Conservation (phyloP, 2,888 invertebrate genomes). For the Ormyrus nitidulus region DNA sequence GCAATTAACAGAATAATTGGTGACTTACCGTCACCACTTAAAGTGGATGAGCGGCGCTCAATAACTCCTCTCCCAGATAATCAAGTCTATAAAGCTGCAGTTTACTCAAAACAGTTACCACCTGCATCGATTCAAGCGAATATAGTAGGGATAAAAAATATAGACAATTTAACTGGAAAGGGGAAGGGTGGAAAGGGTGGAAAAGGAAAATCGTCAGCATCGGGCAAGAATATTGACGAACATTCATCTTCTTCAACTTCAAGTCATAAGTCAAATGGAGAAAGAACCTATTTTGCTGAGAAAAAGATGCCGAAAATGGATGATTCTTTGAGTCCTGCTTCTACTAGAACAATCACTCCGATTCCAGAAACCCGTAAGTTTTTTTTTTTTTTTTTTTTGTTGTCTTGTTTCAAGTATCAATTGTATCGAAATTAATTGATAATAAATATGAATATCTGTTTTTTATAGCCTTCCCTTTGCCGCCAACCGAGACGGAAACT, state of each 20-base stretch:
- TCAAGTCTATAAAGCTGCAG: conserved; percentile 59
- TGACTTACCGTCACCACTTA: conserved; percentile 74
- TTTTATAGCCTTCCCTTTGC: background rate
- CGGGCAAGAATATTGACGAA: background rate
- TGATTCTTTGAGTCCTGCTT: conserved; percentile 38
- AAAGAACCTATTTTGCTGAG: conserved; percentile 14
- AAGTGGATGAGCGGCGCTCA: conserved; percentile 65
- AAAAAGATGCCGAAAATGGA: conserved; percentile 55
- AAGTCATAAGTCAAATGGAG: background rate
- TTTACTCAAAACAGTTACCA: conserved; percentile 70
- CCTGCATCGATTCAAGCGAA: conserved; percentile 69
- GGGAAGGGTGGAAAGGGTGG: conserved; percentile 51
- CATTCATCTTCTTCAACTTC: background rate
- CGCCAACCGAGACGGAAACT: background rate
- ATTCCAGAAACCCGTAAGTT: conserved; percentile 40
- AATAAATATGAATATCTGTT: background rate
- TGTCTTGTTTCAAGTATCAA: background rate
- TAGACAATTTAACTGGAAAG: conserved; percentile 50
- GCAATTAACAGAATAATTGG: conserved; percentile 84
- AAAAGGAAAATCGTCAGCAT: conserved; percentile 52
- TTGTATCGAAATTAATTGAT: background rate
- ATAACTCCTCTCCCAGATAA: conserved; percentile 64
- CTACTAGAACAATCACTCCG: background rate
- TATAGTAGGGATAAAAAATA: conserved; percentile 66
- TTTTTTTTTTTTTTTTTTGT: background rate